A percentile compares a stretch with the other conserved stretches of the same genome.
These are phyloP conservation scores for Pan troglodytes DNA, from an alignment of 2,113 vertebrate species.

Conservation along the genomic window DNA sequence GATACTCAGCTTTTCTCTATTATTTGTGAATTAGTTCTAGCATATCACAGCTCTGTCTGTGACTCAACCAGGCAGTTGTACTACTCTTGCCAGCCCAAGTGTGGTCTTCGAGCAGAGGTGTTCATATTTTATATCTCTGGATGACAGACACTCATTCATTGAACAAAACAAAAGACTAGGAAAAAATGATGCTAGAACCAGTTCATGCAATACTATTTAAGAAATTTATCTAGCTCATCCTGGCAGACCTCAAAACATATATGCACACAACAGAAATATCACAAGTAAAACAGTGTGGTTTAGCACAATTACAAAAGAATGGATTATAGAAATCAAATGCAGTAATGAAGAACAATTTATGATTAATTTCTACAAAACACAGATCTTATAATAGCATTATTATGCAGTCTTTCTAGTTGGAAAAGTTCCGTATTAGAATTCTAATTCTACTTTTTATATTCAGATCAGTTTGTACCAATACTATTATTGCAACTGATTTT, in stretches of 20 bases:
- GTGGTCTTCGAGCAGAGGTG: constrained; percentile 14
- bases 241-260: background rate
- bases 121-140: constrained; percentile 46
- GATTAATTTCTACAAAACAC: constrained; percentile 65
- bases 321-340: constrained; percentile 27
- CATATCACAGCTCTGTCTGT: background rate
- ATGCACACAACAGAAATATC: background rate
- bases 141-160: constrained; percentile 35
- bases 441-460: constrained; percentile 90
- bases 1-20: constrained; percentile 11
- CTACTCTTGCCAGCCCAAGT: background rate
- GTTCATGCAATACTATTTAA: background rate
- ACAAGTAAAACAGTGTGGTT: background rate
- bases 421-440: constrained; percentile 80
- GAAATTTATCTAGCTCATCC: constrained; percentile 24
- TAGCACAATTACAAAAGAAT: background rate
- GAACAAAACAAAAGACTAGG: constrained; percentile 6
- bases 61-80: background rate
- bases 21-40: constrained; percentile 19
- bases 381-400: constrained; percentile 66
- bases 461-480: constrained; percentile 86
- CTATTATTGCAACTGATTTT: constrained; percentile 88
- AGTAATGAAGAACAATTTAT: background rate
- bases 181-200: background rate
- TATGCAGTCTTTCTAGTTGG: constrained; percentile 64